Conservation (phyloP, 2,797 vertebrate species). For the Hapalemur alaotrensis region DNA sequence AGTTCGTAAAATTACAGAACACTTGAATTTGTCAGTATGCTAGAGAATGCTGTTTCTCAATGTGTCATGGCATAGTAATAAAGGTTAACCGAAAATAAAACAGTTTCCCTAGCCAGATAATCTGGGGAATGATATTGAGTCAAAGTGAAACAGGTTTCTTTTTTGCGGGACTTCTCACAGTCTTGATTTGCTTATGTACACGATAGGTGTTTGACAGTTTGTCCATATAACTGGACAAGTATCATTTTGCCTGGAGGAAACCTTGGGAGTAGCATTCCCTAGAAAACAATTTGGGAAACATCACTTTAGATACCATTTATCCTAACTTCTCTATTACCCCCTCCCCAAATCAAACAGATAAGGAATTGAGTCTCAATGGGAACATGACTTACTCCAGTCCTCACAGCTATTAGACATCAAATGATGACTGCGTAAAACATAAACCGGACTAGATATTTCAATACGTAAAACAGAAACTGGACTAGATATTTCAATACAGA, state of each 20-base stretch:
- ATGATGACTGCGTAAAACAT: not conserved
- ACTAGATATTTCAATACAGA: not conserved
- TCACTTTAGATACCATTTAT: not conserved
- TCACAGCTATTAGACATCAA: not conserved
- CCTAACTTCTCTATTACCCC: not conserved
- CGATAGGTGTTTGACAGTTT: not conserved
- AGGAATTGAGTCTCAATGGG: not conserved
- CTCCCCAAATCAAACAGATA: not conserved
- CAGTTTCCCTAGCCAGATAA: not conserved
- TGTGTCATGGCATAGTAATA: not conserved
- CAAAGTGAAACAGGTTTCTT: not conserved
- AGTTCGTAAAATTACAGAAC: not conserved
- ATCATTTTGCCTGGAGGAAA: not conserved
- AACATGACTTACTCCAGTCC: not conserved
- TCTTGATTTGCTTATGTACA: not conserved
- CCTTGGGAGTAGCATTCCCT: not conserved
- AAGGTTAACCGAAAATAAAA: not conserved
- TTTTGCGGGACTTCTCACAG: not conserved
- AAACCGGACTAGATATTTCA: not conserved
- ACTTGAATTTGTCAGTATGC: not conserved
- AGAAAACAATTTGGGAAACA: not conserved
- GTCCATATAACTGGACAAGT: not conserved
- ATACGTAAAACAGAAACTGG: not conserved
- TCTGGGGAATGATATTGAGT: not conserved
- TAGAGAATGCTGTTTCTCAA: not conserved